Conservation (phyloP, 2,888 invertebrate genomes). For the Nowickia ferox region DNA sequence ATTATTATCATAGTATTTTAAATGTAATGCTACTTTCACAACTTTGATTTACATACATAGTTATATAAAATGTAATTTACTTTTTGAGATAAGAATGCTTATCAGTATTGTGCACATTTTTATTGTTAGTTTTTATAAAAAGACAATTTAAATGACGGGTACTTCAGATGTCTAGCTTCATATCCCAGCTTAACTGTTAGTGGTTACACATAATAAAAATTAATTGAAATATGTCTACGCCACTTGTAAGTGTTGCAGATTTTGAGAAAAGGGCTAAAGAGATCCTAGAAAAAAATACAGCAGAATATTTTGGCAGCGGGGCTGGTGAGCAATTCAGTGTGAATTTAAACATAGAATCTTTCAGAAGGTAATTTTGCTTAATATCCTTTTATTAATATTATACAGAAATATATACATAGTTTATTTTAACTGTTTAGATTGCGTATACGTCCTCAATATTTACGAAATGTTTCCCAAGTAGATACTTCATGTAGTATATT, state of each 20-base stretch:
- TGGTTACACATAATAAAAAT: not conserved
- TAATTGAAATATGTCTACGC: slow-evolving; percentile 37
- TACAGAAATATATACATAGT: not conserved
- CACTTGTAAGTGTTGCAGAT: slow-evolving; percentile 88
- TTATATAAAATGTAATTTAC: no score
- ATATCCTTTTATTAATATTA: no score
- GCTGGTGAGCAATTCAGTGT: slow-evolving; percentile 92
- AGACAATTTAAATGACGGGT: slow-evolving; percentile 18
- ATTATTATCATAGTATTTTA: no score
- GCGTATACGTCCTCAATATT: slow-evolving; percentile 90
- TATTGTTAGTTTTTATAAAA: not conserved
- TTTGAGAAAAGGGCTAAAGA: slow-evolving; percentile 88
- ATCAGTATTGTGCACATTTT: not conserved
- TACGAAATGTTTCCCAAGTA: slow-evolving; percentile 88
- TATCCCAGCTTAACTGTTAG: not conserved
- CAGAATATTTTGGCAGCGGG: slow-evolving; percentile 94
- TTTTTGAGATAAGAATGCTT: not conserved
- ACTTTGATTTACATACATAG: no score
- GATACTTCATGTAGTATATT: slow-evolving; percentile 86
- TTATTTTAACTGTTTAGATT: slow-evolving; percentile 51
- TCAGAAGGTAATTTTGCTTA: slow-evolving; percentile 84
- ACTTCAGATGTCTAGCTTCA: not conserved
- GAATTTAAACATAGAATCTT: slow-evolving; percentile 89
- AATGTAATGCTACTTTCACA: no score
- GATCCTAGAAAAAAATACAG: slow-evolving; percentile 87